Conservation (phyloP, 2,797 vertebrate species). For the Myoxocephalus aenaeus region DNA sequence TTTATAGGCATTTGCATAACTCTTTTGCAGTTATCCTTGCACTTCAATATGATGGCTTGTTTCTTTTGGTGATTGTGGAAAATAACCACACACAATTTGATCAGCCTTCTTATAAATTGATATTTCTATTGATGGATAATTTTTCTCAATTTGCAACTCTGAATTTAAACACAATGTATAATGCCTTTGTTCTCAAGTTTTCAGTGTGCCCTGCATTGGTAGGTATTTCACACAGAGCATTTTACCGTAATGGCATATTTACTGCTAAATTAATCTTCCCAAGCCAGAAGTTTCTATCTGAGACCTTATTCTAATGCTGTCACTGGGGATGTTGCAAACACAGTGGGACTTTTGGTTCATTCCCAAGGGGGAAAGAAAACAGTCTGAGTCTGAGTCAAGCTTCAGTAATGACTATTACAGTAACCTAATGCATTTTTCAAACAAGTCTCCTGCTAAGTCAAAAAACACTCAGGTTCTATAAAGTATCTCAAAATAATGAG, state of each 20-base stretch:
- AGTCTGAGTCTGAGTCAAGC: background rate
- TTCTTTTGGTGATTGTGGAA: conserved; percentile 6
- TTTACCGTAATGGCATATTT: background rate
- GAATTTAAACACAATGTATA: background rate
- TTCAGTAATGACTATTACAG: background rate
- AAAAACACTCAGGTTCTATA: conserved; percentile 2
- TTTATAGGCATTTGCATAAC: conserved; percentile 26
- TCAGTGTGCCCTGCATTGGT: background rate
- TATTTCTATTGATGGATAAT: background rate
- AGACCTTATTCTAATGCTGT: background rate
- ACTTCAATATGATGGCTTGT: conserved; percentile 4
- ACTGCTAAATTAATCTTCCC: background rate
- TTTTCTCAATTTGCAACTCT: conserved; percentile 5
- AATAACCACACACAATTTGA: background rate
- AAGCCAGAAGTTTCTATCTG: background rate
- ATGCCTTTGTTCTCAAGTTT: background rate
- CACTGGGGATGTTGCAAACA: background rate
- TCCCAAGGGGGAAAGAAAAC: background rate
- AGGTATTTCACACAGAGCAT: background rate
- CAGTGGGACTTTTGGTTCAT: background rate
- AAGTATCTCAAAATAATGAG: conserved; percentile 9
- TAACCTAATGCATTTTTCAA: conserved; percentile 2
- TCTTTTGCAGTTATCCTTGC: conserved; percentile 27
- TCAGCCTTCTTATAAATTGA: background rate
- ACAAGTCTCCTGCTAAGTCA: conserved; percentile 9